Base-by-base conservation (phyloP, 1,140 invertebrate genomes). In the Dreissena rostriformis region DNA sequence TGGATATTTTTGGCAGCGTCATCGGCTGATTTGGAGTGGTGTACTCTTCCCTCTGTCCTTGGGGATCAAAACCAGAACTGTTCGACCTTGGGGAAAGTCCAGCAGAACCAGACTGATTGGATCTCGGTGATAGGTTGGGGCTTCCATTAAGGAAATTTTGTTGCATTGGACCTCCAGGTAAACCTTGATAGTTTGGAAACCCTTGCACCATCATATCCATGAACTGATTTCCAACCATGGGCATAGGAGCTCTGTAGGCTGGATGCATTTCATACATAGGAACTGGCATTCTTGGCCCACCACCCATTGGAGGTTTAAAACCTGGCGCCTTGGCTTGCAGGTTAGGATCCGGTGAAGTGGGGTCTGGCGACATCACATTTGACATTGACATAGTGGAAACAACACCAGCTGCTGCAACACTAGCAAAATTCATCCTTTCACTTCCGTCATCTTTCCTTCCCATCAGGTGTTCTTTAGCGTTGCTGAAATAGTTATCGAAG, bases 401-500 rank as follows among this genome's bases (percentile, higher is more conserved):
- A 53, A 86, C 94, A 26, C 95, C 95, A 66, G 95, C 95, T 15
- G 96, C 96, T 82, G 96, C 96, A 28, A 96, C 96, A 76, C 95
- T 96, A 11, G 96, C 96, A 93, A 96, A 96, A 91, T 96, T 96
- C 92, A 96, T 95, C 85, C 95, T 95, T 89, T 91, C 88, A 52
- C 95, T 95, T 90, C 95, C 95, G 88, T 95, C 96, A 88, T 94
- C 95, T 90, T 96, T 96, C 91, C 94, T 94, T n/a, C 95, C 94
- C 95, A 96, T 95, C 93, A 96, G 95, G 83, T 95, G 95, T 86
- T 96, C 95, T 28, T 95, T 94, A 39, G 94, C 92, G 91, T 95
- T 96, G 72, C 95, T 95, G 86, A 96, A 96, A 0, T 94, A 94
- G 89, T 96, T 96, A 87, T 96, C 96, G 88, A 97, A 97, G 10